Base-by-base conservation (phyloP, 2,113 vertebrate genomes). In the Acanthochromis polyacanthus region DNA sequence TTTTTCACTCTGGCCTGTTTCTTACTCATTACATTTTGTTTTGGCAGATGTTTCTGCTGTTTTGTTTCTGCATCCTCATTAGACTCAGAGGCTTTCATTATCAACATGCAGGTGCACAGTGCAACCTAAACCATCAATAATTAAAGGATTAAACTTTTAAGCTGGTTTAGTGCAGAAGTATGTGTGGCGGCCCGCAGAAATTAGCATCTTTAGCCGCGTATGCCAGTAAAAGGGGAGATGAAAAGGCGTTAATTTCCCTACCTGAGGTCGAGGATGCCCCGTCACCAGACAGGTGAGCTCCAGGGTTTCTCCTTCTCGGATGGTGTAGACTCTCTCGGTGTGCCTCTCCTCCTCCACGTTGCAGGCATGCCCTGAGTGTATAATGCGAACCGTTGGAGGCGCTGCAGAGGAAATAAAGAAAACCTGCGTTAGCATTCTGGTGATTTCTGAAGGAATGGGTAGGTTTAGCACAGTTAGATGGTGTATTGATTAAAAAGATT, bases 321-420 rank as follows among this genome's bases (percentile, higher is more conserved):
- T 99, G 60, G 98, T 99, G 94, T 99, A 99, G 38, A 99, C 98
- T 65, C 98, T 84, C 94, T 99, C 98, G 0, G 97, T 97, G 92
- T 98, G 98, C 19, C 97, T 93, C 57, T 99, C 98, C 91, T 99
- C 98, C 71, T 99, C 98, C 19, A 99, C 97, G 68, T 98, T 99
- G 78, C 98, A 99, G 9, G 98, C 97, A 63, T 99, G 93, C 51
- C 98, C 98, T 0, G 97, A 99, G 86, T 99, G 98, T 75, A 98
- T 96, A 16, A 99, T 99, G 67, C 98, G 95, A 81, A 99, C 98
- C 0, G 95, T 95, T 3, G 98, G 98, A 19, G 98, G 96, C 12
- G 97, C 98, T 99, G 96, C 71, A 3, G 71, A 78, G 3, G 0
- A 46, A 55, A 40, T 62, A 63, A 55, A 53, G 32, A 30, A 71